Percentiles rank a stretch among this genome's conserved stretches.
Evolutionary conservation across 2,797 vertebrate genomes (phyloP).

Genomic region (Iguana delicatissima): DNA sequence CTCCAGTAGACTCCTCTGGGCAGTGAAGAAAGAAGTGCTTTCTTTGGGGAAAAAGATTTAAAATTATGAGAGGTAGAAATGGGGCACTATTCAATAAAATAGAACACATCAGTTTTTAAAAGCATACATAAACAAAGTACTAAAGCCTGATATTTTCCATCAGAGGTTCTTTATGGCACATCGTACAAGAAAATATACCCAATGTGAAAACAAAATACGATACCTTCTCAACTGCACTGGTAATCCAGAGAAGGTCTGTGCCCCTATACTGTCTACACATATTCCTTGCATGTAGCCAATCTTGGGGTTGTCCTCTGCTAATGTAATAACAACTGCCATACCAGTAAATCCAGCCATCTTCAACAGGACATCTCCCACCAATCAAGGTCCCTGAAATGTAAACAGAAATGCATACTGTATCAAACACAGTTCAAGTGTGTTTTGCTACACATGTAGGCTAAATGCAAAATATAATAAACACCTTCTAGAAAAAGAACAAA

Average conservation of each 20-base stretch:
- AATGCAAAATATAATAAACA: not conserved
- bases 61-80: not conserved
- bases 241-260: conserved; percentile 44
- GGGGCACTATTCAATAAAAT: not conserved
- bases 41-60: conserved; percentile 1
- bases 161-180: not conserved
- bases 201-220: not conserved
- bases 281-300: conserved; percentile 26
- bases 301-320: not conserved
- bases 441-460: not conserved
- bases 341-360: conserved; percentile 36
- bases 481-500: not conserved
- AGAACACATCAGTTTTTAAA: not conserved
- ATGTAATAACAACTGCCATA: conserved; percentile 47
- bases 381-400: conserved; percentile 41
- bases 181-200: not conserved
- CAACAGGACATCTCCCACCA: conserved; percentile 36
- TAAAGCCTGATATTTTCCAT: not conserved
- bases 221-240: conserved; percentile 36
- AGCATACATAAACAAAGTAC: not conserved
- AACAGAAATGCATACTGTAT: not conserved
- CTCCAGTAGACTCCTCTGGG: conserved; percentile 31
- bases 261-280: conserved; percentile 17
- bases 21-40: conserved; percentile 24
- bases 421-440: not conserved